Evolutionary conservation across 2,797 vertebrate species (phyloP).

Genomic region (Sebastes melanostomus): DNA sequence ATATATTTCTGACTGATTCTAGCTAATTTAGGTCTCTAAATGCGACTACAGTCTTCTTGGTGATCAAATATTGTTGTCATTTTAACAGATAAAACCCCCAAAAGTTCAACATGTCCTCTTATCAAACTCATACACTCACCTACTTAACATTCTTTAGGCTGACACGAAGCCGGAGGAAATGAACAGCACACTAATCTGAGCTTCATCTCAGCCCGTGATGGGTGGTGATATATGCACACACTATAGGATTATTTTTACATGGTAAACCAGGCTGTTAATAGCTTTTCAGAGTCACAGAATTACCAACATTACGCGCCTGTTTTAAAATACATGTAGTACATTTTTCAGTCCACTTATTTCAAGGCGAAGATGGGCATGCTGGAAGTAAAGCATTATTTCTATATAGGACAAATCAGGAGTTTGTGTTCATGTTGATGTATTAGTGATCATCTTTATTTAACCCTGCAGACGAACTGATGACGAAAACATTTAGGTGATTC

Average conservation of each 20-base stretch:
- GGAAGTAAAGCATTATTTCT: not conserved
- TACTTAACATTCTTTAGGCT: not conserved
- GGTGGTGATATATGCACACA: not conserved
- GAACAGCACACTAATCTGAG: not conserved
- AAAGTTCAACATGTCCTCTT: not conserved
- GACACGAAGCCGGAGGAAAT: not conserved
- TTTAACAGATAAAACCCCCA: not conserved
- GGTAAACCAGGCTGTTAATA: conserved; percentile 9
- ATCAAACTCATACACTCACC: not conserved
- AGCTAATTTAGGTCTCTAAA: not conserved
- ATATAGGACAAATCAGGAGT: not conserved
- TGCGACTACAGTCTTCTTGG: not conserved
- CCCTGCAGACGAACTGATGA: not conserved
- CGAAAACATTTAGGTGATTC: not conserved
- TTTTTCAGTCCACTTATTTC: not conserved
- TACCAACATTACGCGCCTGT: not conserved
- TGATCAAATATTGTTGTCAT: not conserved
- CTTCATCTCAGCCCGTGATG: not conserved
- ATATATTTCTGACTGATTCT: not conserved
- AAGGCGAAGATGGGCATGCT: not conserved
- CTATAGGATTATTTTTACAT: conserved; percentile 7
- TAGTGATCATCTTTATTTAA: not conserved
- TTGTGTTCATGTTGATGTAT: not conserved
- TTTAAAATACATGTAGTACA: not conserved
- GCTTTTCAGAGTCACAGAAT: not conserved